Conservation (phyloP, 2,888 invertebrate species). For the Andrena bucephala region DNA sequence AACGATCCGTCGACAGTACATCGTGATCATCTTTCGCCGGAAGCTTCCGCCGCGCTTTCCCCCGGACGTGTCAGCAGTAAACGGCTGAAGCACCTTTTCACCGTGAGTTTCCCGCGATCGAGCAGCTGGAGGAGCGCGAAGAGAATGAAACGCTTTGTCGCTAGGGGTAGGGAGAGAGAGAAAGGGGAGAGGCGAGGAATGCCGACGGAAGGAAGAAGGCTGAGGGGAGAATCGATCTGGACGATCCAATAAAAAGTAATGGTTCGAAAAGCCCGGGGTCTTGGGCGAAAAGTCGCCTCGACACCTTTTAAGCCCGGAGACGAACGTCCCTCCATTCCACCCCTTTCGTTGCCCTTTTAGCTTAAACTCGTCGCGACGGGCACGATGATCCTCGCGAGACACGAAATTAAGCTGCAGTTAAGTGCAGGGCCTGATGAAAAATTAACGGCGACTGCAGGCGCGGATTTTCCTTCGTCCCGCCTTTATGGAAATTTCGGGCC, state of each 20-base stretch:
- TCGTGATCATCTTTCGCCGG: constrained; percentile 65
- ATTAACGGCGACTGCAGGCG: constrained; percentile 61
- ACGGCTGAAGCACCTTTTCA: constrained; percentile 65
- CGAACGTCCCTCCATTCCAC: constrained; percentile 67
- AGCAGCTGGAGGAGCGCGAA: constrained; percentile 41
- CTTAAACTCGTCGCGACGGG: constrained; percentile 73
- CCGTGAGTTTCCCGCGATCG: constrained; percentile 63
- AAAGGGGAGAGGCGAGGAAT: constrained; percentile 32
- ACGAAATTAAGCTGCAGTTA: constrained; percentile 72
- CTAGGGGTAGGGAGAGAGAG: background rate
- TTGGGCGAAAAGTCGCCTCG: constrained; percentile 80
- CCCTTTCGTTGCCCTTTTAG: constrained; percentile 64
- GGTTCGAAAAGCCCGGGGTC: constrained; percentile 76
- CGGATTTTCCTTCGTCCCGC: constrained; percentile 51
- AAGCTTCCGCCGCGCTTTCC: constrained; percentile 32
- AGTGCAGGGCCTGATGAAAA: constrained; percentile 67
- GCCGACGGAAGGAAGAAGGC: constrained; percentile 37
- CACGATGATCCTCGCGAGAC: constrained; percentile 72
- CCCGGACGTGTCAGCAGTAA: constrained; percentile 52
- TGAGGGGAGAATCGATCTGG: constrained; percentile 62
- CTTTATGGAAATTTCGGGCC: constrained; percentile 50
- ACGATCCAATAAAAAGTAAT: constrained; percentile 77
- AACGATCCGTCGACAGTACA: constrained; percentile 14
- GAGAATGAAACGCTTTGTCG: constrained; percentile 33
- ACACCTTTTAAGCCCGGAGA: constrained; percentile 79